These are phyloP conservation scores for Dynastes maya DNA, from an alignment of 2,888 invertebrate genomes.

Conservation along the genomic window DNA sequence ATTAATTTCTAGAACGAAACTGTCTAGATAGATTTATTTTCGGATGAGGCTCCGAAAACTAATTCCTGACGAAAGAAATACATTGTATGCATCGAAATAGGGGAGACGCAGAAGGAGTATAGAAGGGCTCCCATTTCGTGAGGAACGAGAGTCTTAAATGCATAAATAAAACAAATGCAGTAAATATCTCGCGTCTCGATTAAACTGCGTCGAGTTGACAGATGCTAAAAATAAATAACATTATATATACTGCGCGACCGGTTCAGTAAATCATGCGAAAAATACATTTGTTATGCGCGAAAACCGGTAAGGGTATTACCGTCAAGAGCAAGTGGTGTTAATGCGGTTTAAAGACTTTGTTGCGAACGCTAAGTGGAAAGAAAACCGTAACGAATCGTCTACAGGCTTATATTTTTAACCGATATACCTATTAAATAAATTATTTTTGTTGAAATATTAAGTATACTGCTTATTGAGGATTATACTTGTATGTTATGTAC, in stretches of 20 bases:
- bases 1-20: constrained; percentile 63
- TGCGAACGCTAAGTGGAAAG: constrained; percentile 16
- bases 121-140: constrained; percentile 53
- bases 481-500: no score
- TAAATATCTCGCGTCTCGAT: constrained; percentile 60
- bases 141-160: constrained; percentile 38
- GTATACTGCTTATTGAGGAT: no score
- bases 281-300: constrained; percentile 40
- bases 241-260: constrained; percentile 30
- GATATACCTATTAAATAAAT: background rate
- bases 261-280: constrained; percentile 46
- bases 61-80: constrained; percentile 67
- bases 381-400: background rate
- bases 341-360: constrained; percentile 36
- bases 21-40: constrained; percentile 64
- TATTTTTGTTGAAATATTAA: no score
- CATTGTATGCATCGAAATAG: constrained; percentile 52
- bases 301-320: constrained; percentile 39
- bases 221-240: constrained; percentile 49
- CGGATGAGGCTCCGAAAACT: constrained; percentile 62
- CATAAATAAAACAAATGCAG: constrained; percentile 64
- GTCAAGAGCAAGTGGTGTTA: constrained; percentile 26
- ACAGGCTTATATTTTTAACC: background rate
- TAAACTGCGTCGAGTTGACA: constrained; percentile 52
- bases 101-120: constrained; percentile 58